These are phyloP conservation scores for Oasisia sp. DNA, from an alignment of 2,888 invertebrate genomes.

Conservation along the genomic window DNA sequence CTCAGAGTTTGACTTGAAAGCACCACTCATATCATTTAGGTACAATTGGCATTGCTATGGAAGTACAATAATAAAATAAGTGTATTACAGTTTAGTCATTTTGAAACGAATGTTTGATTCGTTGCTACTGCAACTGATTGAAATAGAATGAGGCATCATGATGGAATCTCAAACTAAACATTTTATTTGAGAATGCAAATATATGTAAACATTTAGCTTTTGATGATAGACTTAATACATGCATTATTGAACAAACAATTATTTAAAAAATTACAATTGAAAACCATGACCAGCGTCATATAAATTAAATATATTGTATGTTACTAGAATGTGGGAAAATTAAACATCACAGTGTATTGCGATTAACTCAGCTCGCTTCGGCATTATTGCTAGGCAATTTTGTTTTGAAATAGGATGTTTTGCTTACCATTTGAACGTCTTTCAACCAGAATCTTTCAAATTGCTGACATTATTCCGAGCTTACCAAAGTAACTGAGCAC, in stretches of 20 bases:
- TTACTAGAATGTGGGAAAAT: too few relatives aligned
- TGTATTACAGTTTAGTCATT: background rate
- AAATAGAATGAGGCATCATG: background rate
- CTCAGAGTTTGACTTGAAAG: constrained; percentile 85
- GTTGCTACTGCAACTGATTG: background rate
- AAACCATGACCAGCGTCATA: background rate
- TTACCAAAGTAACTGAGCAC: too few relatives aligned
- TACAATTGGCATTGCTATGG: constrained; percentile 54
- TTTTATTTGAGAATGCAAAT: background rate
- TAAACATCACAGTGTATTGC: too few relatives aligned
- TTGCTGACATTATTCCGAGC: too few relatives aligned
- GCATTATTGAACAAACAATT: background rate
- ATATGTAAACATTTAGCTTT: background rate
- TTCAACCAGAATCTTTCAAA: too few relatives aligned
- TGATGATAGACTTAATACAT: background rate
- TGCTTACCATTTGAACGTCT: too few relatives aligned
- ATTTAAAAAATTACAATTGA: background rate
- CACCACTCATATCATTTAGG: constrained; percentile 93
- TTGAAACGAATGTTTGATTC: background rate
- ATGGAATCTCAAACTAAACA: background rate
- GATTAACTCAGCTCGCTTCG: too few relatives aligned
- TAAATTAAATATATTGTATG: background rate
- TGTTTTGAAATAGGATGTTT: too few relatives aligned
- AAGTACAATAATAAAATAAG: background rate
- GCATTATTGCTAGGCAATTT: too few relatives aligned